Percentiles rank a stretch among this genome's conserved stretches.
These are phyloP conservation scores for Caenorhabditis japonica DNA, from an alignment of 2,888 invertebrate species.

Conservation along the genomic window DNA sequence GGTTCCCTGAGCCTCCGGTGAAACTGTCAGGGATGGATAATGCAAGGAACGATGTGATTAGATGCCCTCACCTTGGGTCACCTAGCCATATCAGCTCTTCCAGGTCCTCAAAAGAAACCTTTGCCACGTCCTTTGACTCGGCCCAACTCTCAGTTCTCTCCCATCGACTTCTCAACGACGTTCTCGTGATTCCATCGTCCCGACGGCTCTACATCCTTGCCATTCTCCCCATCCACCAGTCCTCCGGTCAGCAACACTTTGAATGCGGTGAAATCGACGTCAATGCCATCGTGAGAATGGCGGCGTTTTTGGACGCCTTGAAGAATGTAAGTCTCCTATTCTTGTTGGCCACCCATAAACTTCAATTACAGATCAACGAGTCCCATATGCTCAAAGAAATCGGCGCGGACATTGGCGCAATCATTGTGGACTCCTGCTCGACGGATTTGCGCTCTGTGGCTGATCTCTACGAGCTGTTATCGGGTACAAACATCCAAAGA, in stretches of 20 bases:
- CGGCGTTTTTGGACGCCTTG: conserved; percentile 69
- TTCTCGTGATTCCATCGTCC: conserved; percentile 70
- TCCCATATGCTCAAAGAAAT: conserved; percentile 57
- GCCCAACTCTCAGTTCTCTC: conserved; percentile 66
- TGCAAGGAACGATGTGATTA: no score
- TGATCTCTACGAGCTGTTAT: conserved; percentile 71
- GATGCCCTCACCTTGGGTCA: no score
- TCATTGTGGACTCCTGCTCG: conserved; percentile 71
- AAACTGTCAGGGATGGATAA: no score
- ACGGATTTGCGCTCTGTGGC: conserved; percentile 72
- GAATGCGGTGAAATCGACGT: conserved; percentile 73
- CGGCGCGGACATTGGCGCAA: conserved; percentile 68
- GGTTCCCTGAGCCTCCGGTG: no score
- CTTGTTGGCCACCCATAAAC: no score
- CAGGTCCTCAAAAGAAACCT: conserved; percentile 16
- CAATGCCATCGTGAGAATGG: conserved; percentile 68
- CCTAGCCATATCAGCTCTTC: neutral
- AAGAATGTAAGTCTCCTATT: conserved; percentile 57
- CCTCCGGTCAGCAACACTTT: conserved; percentile 63
- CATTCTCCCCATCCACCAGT: conserved; percentile 69
- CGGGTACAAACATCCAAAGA: conserved; percentile 72
- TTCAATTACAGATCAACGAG: conserved; percentile 45
- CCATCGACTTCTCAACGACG: conserved; percentile 72
- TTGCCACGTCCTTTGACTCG: conserved; percentile 35
- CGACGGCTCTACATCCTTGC: conserved; percentile 67